A percentile compares a stretch with the other conserved stretches of the same genome.
These are phyloP conservation scores for Clupea harengus DNA, from an alignment of 2,113 vertebrate genomes.

Conservation along the genomic window DNA sequence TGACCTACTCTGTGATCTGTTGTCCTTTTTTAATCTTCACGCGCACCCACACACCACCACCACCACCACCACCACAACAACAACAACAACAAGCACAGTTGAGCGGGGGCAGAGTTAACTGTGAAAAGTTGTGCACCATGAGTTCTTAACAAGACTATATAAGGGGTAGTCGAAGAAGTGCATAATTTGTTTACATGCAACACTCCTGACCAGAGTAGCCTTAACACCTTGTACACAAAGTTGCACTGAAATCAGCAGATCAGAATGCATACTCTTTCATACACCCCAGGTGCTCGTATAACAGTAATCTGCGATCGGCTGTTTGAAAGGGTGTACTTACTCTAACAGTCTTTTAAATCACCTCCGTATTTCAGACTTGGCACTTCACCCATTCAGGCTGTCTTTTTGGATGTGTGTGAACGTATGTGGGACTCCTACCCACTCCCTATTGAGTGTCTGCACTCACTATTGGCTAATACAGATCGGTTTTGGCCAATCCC, in stretches of 20 bases:
- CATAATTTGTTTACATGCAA: not conserved
- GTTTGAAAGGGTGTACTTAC: not conserved
- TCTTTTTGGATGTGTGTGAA: not conserved
- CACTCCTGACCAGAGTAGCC: not conserved
- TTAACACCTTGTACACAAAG: not conserved
- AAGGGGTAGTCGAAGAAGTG: not conserved
- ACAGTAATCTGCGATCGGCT: not conserved
- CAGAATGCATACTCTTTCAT: not conserved
- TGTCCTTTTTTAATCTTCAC: not conserved
- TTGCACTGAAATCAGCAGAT: not conserved
- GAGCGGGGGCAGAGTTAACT: not conserved
- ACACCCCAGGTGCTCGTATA: not conserved
- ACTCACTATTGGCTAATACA: constrained; percentile 54
- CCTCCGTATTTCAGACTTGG: constrained; percentile 3
- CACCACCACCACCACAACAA: not conserved
- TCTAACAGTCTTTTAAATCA: not conserved
- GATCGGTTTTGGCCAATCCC: constrained; percentile 50
- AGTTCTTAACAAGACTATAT: not conserved
- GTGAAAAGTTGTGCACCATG: not conserved
- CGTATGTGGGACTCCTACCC: not conserved
- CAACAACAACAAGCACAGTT: constrained; percentile 3
- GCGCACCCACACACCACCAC: not conserved
- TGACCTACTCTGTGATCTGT: no score
- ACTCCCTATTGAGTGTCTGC: constrained; percentile 37
- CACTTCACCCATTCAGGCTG: constrained; percentile 9